Evolutionary conservation across 2,888 invertebrate species (phyloP), one percentile per base, ranked within the genome.

Genomic region (Drosophila macrospina): DNA sequence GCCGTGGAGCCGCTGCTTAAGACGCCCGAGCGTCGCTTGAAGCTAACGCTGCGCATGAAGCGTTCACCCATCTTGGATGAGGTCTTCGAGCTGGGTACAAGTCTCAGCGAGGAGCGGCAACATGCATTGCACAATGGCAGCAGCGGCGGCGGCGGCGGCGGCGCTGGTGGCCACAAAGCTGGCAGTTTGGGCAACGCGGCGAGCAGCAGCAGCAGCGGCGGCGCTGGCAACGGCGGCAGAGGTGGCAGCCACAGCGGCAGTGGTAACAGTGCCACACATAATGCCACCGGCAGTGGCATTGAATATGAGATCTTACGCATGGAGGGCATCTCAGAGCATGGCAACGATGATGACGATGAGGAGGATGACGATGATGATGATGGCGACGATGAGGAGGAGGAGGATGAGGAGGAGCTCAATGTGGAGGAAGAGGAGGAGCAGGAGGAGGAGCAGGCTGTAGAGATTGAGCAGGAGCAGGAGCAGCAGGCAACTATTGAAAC

Each of bases 51-150:
- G 65, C 94, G 97, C 5, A 96, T 98, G 94, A 97, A 98, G 91
- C 94, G 97, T 30, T 97, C 97, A 74, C 97, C 97, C 1, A 95
- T 96, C 57, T 92, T 97, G 48, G 97, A 97, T 88, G 97, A 97
- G 88, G 95, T 96, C 1, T 95, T 96, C 88, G 96, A 97, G 90
- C 95, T 95, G n/a, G 95, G 95, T 28, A 95, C 95, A 15, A 95
- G 94, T 86, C 91, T 95, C 50, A 94, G 94, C 81, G 95, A 95
- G 74, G 95, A 95, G 71, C 93, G 93, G 0, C 71, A 77, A 8
- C 78, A 79, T 61, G 61, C 41, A 2, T 44, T 62, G 30, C 78
- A 71, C 7, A 88, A 88, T 52, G 84, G 65, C 36, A 50, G 26
- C 20, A 52, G 39, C 30, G 42, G 16, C 30, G n/a, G 47, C 30